Evolutionary conservation across 2,113 vertebrate genomes (phyloP), one percentile per base, ranked within the genome.

Genomic region (Mobula birostris): DNA sequence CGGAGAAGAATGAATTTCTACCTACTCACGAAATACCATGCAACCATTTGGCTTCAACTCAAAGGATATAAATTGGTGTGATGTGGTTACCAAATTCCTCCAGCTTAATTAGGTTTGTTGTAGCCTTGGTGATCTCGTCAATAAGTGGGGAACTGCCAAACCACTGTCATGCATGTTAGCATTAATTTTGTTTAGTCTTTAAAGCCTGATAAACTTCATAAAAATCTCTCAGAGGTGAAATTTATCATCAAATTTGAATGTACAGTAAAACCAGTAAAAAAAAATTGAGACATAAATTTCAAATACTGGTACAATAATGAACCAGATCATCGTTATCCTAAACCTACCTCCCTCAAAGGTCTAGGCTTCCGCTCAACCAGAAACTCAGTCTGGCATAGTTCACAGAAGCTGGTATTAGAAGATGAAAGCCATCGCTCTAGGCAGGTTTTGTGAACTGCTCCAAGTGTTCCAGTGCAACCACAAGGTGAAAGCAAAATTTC

Each of bases 401-500:
- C 99, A 58, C 99, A 99, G 97, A 98, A 99, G 96, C 98, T 99
- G 95, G 99, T 99, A 97, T 99, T 99, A 94, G 99, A 99, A 11
- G 98, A 98, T 0, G 99, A 99, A 36, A 99, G 97, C 99, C 99
- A 99, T 96, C 97, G 98, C 96, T 99, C 99, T 96, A 99, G 96
- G 95, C 99, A 99, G 97, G 98, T 99, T 97, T 97, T 98, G 97
- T 99, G 99, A 95, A 99, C 98, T 0, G 98, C 97, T 15, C 98
- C 99, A 96, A 99, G 95, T 0, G 98, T 99, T 94, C 99, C 99
- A 0, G 98, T 98, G 96, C 99, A 99, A 96, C 98, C 97, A 40
- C 99, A 99, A 0, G 99, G 99, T 0, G 99, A 99, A 91, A 99
- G 96, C 94, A 99, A 96, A 36, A 95, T 95, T 95, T 99, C 99